Evolutionary conservation across 2,797 vertebrate species (phyloP), one percentile per base, ranked within the genome.

Genomic region (Gorsachius magnificus): DNA sequence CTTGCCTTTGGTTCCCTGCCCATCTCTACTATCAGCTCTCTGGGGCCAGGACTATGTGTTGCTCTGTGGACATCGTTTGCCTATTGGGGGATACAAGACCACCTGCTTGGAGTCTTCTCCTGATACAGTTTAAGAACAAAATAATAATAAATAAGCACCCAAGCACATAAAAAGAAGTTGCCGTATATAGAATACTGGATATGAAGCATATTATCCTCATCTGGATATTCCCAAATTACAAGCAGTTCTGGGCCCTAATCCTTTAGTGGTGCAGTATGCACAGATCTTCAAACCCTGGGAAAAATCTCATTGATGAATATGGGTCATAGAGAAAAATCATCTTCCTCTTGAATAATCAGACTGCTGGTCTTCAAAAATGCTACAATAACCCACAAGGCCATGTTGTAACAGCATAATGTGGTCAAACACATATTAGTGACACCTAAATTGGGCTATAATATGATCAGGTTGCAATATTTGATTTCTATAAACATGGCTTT

Each of bases 1-100:
- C 70, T 53, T 61, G 36, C 24, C 41, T 64, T 6, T 60, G 53
- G 25, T 24, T 60, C 35, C 41, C 64, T 51, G 65, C 46, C 33
- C 2, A 0, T 61, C 56, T 61, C 26, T 26, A 13, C 35, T 33
- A 12, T 4, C 26, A 35, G 41, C 50, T 54, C 71, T 33, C 1
- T 33, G 7, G 33, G 41, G 19, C 53, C 36, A 31, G 38, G 58
- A 33, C 77, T 38, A 16, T 1, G 7, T 5, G 8, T 8, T 50
- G 53, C 48, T 6, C 69, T n/a, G 25, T 8, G 29, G 15, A 29
- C 53, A 26, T 5, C 0, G 0, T 7, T 43, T 68, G 12, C 1
- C 0, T 16, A 14, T 11, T 60, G 25, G 4, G 31, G 24, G 10
- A 66, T 8, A 33, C 20, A 36, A 10, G 19, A 14, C 75, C 2